These are phyloP conservation scores for Chrysopilus asiliformis DNA, from an alignment of 2,888 invertebrate genomes.

Conservation along the genomic window DNA sequence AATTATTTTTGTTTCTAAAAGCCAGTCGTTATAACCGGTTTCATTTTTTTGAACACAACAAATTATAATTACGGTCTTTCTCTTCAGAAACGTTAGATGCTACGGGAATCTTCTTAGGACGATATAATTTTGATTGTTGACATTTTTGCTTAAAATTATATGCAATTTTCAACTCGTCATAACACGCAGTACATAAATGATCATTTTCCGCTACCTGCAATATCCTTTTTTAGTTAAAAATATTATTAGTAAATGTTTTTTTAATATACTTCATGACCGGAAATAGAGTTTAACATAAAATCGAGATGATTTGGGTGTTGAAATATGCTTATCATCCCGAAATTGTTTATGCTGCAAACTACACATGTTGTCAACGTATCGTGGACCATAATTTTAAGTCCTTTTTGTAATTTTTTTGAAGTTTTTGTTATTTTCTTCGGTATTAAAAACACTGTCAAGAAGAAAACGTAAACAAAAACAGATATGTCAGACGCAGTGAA, in stretches of 20 bases:
- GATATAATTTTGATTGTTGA: slow-evolving; percentile 10
- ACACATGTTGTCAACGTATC: slow-evolving; percentile 10
- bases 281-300: slow-evolving; percentile 7
- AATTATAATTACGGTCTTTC: too few species aligned
- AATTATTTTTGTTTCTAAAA: too few species aligned
- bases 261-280: slow-evolving; percentile 2
- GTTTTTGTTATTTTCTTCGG: too few species aligned
- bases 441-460: too few species aligned
- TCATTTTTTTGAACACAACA: too few species aligned
- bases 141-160: slow-evolving; percentile 14
- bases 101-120: too few species aligned
- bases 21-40: too few species aligned
- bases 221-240: background rate
- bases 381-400: too few species aligned
- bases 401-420: too few species aligned
- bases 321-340: slow-evolving; percentile 8
- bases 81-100: too few species aligned
- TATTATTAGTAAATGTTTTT: background rate
- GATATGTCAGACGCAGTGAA: too few species aligned
- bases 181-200: slow-evolving; percentile 12
- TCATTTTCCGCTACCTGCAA: slow-evolving; percentile 10
- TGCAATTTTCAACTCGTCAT: slow-evolving; percentile 13
- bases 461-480: too few species aligned
- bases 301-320: slow-evolving; percentile 8
- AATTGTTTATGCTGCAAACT: slow-evolving; percentile 9